Evolutionary conservation across 2,113 vertebrate genomes (phyloP), one percentile per base, ranked within the genome.

Genomic region (Crotophaga sulcirostris): DNA sequence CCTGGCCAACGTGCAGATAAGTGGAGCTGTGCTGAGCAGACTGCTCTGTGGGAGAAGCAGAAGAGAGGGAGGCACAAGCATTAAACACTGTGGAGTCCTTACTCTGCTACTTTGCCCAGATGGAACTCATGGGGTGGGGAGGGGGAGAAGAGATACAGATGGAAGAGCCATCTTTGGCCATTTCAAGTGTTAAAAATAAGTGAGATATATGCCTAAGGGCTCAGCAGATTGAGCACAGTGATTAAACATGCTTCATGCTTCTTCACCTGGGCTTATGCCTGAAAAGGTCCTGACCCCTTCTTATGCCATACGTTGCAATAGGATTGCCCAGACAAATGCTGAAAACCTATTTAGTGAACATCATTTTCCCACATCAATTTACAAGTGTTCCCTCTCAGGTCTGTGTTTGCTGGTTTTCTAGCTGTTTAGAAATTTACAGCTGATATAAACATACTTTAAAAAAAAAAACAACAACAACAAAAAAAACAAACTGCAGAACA

Each of bases 161-260:
- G 96, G 96, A 93, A 68, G 89, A 95, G 68, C 86, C 82, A 94
- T 95, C 94, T 95, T 90, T 2, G 73, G 66, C 93, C 92, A 89
- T 78, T 90, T 67, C 68, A 94, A 92, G 95, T 95, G 95, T 86
- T 96, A 90, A 95, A 94, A 95, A 94, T 88, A 94, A 95, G 93
- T 96, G 95, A 90, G 94, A 96, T 78, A 84, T 89, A 33, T 63
- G 96, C 96, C 93, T 89, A 88, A 95, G 94, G 96, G 92, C 96
- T 93, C 49, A 2, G 90, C 96, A 96, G 96, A 96, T 92, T 96
- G 90, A 96, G 94, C 56, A 55, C 28, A 74, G 76, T 2, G n/a
- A 95, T 93, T 94, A 97, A 34, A 88, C 29, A 63, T 70, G 76
- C 91, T 87, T 62, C 36, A 68, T 24, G 68, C 92, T 90, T 92